Conservation (phyloP, 2,797 vertebrate species). For the Threskiornis aethiopicus region DNA sequence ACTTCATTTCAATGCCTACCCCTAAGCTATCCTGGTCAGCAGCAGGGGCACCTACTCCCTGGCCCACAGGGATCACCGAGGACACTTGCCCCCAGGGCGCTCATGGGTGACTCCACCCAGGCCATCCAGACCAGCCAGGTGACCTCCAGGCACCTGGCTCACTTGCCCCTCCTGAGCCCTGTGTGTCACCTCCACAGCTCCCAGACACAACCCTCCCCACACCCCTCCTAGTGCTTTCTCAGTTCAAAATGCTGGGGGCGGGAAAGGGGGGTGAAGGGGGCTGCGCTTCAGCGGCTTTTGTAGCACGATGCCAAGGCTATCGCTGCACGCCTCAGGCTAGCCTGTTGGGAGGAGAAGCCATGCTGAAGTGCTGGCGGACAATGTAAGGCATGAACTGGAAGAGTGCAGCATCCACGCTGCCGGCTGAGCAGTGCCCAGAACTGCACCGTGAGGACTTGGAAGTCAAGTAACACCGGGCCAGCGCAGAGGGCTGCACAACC, state of each 20-base stretch:
- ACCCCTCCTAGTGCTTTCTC: neutral
- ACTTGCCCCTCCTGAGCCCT: rapidly evolving
- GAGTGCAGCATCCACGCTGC: neutral
- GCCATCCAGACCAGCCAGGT: neutral
- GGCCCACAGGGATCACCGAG: rapidly evolving
- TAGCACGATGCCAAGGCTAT: rapidly evolving
- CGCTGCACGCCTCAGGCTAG: rapidly evolving
- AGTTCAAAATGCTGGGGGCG: neutral
- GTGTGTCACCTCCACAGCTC: neutral
- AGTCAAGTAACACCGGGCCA: too few relatives aligned
- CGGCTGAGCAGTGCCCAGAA: neutral
- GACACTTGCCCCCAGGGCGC: rapidly evolving
- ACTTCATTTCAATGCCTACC: neutral
- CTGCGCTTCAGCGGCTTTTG: neutral
- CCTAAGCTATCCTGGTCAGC: neutral
- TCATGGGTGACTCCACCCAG: neutral
- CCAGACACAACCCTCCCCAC: rapidly evolving
- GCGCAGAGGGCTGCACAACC: neutral
- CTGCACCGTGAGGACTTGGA: rapidly evolving
- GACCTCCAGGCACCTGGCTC: rapidly evolving
- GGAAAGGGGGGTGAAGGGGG: rapidly evolving
- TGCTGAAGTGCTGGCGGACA: neutral
- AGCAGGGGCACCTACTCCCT: neutral
- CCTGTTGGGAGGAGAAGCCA: neutral
- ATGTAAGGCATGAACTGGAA: rapidly evolving